These are phyloP conservation scores for Epiblema foenella DNA, from an alignment of 2,888 invertebrate species.

Conservation along the genomic window DNA sequence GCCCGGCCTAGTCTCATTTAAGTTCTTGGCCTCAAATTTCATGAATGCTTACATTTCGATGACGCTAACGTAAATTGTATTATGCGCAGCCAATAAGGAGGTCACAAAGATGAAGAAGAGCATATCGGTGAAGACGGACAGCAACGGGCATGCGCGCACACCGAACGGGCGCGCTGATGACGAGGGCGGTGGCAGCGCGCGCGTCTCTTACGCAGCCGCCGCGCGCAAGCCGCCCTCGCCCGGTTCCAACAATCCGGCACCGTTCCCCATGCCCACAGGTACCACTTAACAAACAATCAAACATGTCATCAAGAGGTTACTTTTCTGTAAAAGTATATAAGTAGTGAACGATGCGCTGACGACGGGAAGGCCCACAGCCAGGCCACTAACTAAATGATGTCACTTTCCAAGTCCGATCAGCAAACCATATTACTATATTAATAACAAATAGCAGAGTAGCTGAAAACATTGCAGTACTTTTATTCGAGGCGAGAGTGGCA, in stretches of 20 bases:
- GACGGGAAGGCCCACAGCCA: background rate
- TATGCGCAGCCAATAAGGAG: conserved; percentile 70
- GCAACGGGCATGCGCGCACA: conserved; percentile 75
- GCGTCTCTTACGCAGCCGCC: conserved; percentile 78
- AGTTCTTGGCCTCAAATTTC: too few relatives aligned
- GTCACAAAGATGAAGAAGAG: conserved; percentile 77
- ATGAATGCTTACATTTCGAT: background rate
- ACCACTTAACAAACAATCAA: conserved; percentile 12
- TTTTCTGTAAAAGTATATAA: background rate
- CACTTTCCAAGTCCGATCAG: background rate
- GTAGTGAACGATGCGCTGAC: too few relatives aligned
- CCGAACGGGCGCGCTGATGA: conserved; percentile 79
- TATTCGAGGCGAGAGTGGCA: background rate
- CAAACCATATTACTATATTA: background rate
- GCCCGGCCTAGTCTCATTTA: too few relatives aligned
- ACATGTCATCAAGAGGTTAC: background rate
- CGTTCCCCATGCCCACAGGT: conserved; percentile 74
- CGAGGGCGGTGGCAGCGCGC: conserved; percentile 69
- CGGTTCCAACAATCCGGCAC: conserved; percentile 66
- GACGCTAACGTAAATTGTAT: background rate
- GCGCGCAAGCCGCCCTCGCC: conserved; percentile 76
- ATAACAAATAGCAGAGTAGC: background rate
- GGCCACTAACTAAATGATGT: background rate
- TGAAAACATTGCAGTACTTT: background rate
- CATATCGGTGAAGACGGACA: conserved; percentile 65